A percentile compares a stretch with the other conserved stretches of the same genome.
Evolutionary conservation across 1,140 invertebrate genomes (phyloP).

Genomic region (Zophobas morio): DNA sequence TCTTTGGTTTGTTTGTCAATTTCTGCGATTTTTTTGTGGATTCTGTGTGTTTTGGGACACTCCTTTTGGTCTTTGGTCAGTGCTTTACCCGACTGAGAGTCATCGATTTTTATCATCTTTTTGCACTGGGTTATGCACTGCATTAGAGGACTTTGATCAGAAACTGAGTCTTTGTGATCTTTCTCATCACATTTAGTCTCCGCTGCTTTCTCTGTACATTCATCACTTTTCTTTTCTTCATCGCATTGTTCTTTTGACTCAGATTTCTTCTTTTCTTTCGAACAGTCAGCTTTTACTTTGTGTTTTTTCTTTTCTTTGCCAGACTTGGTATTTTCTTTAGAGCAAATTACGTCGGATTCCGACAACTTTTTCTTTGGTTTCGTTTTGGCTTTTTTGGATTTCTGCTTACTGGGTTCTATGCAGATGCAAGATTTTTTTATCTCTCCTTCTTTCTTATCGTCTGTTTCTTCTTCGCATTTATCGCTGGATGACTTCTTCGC

Average conservation of each 20-base stretch:
- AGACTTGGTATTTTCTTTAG: not conserved
- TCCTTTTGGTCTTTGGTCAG: not conserved
- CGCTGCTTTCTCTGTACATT: not conserved
- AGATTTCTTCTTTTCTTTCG: conserved; percentile 9
- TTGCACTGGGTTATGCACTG: conserved; percentile 16
- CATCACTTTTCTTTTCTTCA: conserved; percentile 14
- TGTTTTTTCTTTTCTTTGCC: conserved; percentile 9
- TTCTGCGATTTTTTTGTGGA: not conserved
- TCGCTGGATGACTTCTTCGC: too few relatives aligned
- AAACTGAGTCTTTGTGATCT: not conserved
- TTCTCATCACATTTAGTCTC: too few relatives aligned
- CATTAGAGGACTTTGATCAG: conserved; percentile 21
- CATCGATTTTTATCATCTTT: conserved; percentile 8
- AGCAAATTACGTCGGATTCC: too few relatives aligned
- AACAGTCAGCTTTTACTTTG: not conserved
- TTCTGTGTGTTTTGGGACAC: not conserved
- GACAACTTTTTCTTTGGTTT: too few relatives aligned
- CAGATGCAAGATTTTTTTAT: too few relatives aligned
- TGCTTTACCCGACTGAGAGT: conserved; percentile 7
- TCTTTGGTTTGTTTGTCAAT: not conserved
- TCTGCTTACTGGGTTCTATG: too few relatives aligned
- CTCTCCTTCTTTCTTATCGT: too few relatives aligned
- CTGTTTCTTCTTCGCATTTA: too few relatives aligned
- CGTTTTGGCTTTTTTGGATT: too few relatives aligned
- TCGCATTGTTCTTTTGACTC: not conserved